Evolutionary conservation across 2,888 invertebrate species (phyloP).

Genomic region (Melanostoma scalare): DNA sequence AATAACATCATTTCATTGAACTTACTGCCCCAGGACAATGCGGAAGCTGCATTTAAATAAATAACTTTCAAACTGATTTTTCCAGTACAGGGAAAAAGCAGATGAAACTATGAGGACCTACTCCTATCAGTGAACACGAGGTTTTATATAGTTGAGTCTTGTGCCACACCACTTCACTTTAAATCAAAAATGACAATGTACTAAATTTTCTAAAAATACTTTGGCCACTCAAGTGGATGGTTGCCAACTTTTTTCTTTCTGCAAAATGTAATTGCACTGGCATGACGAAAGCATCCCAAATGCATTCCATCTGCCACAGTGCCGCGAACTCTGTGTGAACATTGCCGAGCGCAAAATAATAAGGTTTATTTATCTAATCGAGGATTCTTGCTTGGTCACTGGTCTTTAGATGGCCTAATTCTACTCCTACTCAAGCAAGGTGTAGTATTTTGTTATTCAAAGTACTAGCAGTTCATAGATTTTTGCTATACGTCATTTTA

Average conservation of each 20-base stretch:
- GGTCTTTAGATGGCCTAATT: constrained; percentile 60
- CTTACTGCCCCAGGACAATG: constrained; percentile 35
- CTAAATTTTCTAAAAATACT: constrained; percentile 62
- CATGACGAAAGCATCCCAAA: constrained; percentile 45
- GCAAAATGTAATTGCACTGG: constrained; percentile 54
- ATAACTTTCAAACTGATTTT: constrained; percentile 26
- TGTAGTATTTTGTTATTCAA: constrained; percentile 24
- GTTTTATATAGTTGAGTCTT: too few species aligned
- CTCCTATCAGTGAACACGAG: constrained; percentile 23
- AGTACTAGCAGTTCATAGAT: constrained; percentile 25
- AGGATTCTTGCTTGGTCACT: constrained; percentile 39
- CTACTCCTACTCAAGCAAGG: constrained; percentile 50
- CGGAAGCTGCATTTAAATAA: constrained; percentile 55
- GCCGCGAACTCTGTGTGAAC: constrained; percentile 11
- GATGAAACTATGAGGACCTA: constrained; percentile 5
- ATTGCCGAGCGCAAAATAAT: not conserved
- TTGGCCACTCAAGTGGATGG: constrained; percentile 51
- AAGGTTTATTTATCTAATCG: constrained; percentile 41
- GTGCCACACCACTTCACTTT: constrained; percentile 11
- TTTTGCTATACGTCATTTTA: constrained; percentile 52
- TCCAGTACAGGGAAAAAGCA: constrained; percentile 42
- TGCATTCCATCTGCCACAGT: constrained; percentile 59
- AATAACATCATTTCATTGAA: constrained; percentile 32
- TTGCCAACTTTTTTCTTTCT: constrained; percentile 52
- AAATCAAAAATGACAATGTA: constrained; percentile 61